A percentile compares a stretch with the other conserved stretches of the same genome.
phyloP scores from a whole-genome alignment of 2,888 invertebrate genomes.

The Uropetala carovei region DNA sequence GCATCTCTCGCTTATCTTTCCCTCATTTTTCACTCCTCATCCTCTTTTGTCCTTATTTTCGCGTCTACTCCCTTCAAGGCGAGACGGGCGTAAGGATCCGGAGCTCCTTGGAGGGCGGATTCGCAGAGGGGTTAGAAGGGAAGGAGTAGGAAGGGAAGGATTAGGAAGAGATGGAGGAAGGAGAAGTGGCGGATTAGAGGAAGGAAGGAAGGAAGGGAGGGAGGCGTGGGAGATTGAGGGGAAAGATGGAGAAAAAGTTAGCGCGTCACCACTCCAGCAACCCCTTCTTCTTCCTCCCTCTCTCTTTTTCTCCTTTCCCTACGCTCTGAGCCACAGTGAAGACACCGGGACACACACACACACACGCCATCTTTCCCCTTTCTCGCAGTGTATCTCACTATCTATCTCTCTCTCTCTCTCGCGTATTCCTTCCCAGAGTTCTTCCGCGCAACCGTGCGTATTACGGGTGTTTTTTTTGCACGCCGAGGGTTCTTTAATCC shows the following conservation, averaged over 20 bases:
- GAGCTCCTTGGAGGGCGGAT: too few species aligned
- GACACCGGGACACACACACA: neutral
- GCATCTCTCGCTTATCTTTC: too few species aligned
- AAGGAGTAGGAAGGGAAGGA: neutral
- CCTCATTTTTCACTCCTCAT: too few species aligned
- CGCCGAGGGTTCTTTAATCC: slow-evolving; percentile 36
- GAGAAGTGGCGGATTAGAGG: neutral
- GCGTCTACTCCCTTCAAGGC: too few species aligned
- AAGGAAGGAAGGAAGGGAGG: neutral
- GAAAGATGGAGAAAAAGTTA: neutral
- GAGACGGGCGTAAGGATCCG: too few species aligned
- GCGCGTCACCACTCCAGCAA: slow-evolving; percentile 13
- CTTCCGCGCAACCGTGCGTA: slow-evolving; percentile 40
- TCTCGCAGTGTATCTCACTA: neutral
- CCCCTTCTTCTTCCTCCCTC: neutral
- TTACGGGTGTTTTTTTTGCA: slow-evolving; percentile 37
- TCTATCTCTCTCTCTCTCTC: neutral
- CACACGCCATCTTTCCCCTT: neutral
- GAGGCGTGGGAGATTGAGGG: neutral
- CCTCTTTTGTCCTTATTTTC: too few species aligned
- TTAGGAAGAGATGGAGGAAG: neutral
- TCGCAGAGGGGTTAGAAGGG: too few species aligned
- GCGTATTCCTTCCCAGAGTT: slow-evolving; percentile 29
- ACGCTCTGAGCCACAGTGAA: neutral
- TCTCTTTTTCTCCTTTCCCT: neutral